phyloP scores from a whole-genome alignment of 2,888 invertebrate genomes.

The Hofmannophila pseudospretella region DNA sequence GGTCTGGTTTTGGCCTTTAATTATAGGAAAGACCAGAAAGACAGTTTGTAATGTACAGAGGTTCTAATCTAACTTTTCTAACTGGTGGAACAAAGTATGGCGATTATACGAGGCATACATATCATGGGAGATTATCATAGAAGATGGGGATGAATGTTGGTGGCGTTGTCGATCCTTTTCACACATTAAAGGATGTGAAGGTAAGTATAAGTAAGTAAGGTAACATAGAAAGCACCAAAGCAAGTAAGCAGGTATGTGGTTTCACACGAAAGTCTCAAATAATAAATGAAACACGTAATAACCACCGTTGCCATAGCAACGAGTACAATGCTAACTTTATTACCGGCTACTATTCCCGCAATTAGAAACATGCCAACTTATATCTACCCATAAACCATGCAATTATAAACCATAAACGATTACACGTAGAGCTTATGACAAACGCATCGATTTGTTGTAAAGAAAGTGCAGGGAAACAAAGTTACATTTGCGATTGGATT shows the following conservation, averaged over 20 bases:
- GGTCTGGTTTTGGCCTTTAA: too few relatives aligned
- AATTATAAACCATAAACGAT: constrained; percentile 13
- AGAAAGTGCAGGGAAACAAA: constrained; percentile 14
- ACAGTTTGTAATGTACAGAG: too few relatives aligned
- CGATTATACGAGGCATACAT: too few relatives aligned
- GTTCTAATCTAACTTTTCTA: too few relatives aligned
- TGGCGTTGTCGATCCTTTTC: too few relatives aligned
- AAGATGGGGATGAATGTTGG: too few relatives aligned
- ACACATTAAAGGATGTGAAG: too few relatives aligned
- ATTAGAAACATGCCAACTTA: constrained; percentile 27
- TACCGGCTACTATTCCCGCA: constrained; percentile 37
- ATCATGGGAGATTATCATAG: too few relatives aligned
- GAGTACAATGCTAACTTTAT: constrained; percentile 43
- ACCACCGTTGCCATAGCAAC: constrained; percentile 37
- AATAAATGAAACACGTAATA: not conserved
- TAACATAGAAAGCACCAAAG: too few relatives aligned
- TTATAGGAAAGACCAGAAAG: too few relatives aligned
- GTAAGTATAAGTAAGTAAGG: too few relatives aligned
- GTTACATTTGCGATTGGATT: not conserved
- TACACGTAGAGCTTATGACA: constrained; percentile 7
- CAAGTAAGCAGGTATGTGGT: not conserved
- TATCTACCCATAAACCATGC: constrained; percentile 2
- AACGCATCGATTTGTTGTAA: constrained; percentile 15
- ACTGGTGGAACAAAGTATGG: too few relatives aligned
- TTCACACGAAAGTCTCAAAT: not conserved